Percentiles rank a stretch among this genome's conserved stretches.
Conservation (phyloP, 1,140 invertebrate genomes). For the Heterodera schachtii region DNA sequence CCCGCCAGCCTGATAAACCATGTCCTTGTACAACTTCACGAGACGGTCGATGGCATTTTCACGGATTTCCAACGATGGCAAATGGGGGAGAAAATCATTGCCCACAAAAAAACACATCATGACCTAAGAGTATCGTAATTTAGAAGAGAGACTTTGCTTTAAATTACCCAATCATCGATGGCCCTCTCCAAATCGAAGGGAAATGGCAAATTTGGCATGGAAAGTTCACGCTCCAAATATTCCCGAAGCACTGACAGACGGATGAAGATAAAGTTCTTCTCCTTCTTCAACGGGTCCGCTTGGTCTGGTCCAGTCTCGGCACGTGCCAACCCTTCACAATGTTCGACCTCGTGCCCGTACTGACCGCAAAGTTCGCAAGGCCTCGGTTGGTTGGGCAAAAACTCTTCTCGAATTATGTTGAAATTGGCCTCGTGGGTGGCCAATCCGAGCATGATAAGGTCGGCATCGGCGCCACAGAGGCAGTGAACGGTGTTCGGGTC, state of each 20-base stretch:
- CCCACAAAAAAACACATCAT: constrained; percentile 99
- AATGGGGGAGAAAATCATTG: constrained; percentile 97
- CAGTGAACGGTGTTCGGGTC: constrained; percentile 97
- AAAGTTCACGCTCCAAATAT: constrained; percentile 86
- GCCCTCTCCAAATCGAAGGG: constrained; percentile 76
- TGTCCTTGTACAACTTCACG: constrained; percentile 89
- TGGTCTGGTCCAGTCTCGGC: constrained; percentile 56
- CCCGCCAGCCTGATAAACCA: constrained; percentile 76
- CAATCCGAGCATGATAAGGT: constrained; percentile 96
- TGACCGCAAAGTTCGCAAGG: constrained; percentile 96
- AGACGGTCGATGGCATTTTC: constrained; percentile 95
- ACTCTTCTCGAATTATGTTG: constrained; percentile 88
- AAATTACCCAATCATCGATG: constrained; percentile 98
- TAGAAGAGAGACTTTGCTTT: constrained; percentile 73
- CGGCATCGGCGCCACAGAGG: constrained; percentile 93
- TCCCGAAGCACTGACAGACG: constrained; percentile 87
- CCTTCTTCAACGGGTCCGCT: constrained; percentile 54
- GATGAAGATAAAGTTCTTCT: constrained; percentile 69
- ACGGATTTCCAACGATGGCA: constrained; percentile 95
- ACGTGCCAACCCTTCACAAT: constrained; percentile 76
- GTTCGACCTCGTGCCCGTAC: constrained; percentile 91
- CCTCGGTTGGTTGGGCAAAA: constrained; percentile 91
- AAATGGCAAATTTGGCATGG: constrained; percentile 91
- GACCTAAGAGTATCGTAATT: constrained; percentile 75
- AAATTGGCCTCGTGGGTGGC: constrained; percentile 99